These are phyloP conservation scores for Platysteira castanea DNA, from an alignment of 2,113 vertebrate species.

Conservation along the genomic window DNA sequence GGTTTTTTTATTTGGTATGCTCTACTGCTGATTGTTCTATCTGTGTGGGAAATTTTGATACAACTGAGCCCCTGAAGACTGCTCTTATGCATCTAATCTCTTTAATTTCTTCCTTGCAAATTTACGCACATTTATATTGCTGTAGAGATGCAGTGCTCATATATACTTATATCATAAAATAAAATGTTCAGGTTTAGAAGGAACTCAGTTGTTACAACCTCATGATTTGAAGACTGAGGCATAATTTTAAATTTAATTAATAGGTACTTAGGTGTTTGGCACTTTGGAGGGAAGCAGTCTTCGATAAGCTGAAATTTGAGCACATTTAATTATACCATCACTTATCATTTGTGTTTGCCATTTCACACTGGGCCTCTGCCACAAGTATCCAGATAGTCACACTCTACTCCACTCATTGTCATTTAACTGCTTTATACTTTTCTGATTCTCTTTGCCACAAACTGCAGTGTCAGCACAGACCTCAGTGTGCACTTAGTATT, in stretches of 20 bases:
- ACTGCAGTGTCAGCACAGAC: not conserved
- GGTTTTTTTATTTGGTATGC: not conserved
- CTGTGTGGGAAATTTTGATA: not conserved
- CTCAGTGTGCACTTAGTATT: not conserved
- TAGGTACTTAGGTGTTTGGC: not conserved
- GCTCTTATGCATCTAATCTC: not conserved
- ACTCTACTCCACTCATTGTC: not conserved
- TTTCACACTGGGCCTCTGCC: not conserved
- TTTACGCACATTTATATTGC: not conserved
- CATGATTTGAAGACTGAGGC: not conserved
- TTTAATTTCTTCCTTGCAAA: not conserved
- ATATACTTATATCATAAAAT: not conserved
- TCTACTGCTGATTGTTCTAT: not conserved
- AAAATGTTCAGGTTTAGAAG: not conserved
- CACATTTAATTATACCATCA: not conserved
- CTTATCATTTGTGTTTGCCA: not conserved
- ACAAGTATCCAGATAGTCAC: not conserved
- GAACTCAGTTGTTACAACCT: not conserved
- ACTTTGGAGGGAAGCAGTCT: not conserved
- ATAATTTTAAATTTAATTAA: constrained; percentile 13
- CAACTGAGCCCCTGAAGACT: not conserved
- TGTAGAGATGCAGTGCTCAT: not conserved
- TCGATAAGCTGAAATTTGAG: not conserved
- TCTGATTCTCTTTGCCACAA: not conserved
- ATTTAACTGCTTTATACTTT: not conserved